Evolutionary conservation across 2,113 vertebrate genomes (phyloP).

Genomic region (Peucedramus taeniatus): DNA sequence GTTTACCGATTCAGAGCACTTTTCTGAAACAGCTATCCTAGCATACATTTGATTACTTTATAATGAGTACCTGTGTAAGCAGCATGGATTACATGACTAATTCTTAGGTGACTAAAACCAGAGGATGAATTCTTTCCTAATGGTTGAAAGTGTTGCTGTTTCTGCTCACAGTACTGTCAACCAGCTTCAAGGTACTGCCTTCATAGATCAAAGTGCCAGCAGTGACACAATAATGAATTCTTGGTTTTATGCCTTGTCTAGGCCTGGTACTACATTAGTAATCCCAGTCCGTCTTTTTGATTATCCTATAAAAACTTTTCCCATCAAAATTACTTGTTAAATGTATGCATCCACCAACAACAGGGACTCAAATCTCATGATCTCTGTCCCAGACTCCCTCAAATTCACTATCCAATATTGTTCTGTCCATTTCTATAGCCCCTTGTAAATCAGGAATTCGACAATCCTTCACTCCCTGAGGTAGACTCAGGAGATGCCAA

Average conservation of each 20-base stretch:
- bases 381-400: not conserved
- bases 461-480: not conserved
- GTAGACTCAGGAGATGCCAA: not conserved
- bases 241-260: not conserved
- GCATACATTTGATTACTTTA: not conserved
- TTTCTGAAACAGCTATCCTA: not conserved
- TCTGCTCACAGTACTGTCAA: not conserved
- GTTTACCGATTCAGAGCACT: not conserved
- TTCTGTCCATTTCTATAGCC: not conserved
- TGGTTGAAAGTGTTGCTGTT: not conserved
- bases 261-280: not conserved
- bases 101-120: not conserved
- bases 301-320: not conserved
- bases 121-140: not conserved
- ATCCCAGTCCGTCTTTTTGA: not conserved
- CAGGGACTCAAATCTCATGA: fast-evolving
- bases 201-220: not conserved
- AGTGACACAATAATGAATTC: not conserved
- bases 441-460: not conserved
- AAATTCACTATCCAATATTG: not conserved
- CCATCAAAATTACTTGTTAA: not conserved
- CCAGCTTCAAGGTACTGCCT: not conserved
- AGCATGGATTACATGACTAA: not conserved
- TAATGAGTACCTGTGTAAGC: not conserved
- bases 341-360: not conserved